phyloP scores from a whole-genome alignment of 92 coral and sea anemone genomes.

The Epizoanthus fatuus region DNA sequence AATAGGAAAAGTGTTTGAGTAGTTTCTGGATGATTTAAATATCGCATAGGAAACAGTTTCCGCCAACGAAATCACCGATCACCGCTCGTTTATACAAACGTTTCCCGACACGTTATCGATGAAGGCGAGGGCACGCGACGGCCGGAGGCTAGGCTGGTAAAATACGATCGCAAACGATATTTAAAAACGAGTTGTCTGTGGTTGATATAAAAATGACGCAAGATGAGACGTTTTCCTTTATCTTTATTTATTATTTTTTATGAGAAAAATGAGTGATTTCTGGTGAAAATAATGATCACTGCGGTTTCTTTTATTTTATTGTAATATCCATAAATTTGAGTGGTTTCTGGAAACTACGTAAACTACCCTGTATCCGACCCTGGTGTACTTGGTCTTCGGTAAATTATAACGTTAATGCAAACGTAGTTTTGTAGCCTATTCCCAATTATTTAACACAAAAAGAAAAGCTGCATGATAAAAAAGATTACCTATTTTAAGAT shows the following conservation, averaged over 20 bases:
- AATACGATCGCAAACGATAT: neutral
- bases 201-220: too few relatives aligned
- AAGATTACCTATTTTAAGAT: too few relatives aligned
- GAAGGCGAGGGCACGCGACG: neutral
- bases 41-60: neutral
- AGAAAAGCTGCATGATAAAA: too few relatives aligned
- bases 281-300: constrained; percentile 11
- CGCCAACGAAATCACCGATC: too few relatives aligned
- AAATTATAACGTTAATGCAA: too few relatives aligned
- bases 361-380: constrained; percentile 56
- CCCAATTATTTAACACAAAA: too few relatives aligned
- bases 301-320: neutral
- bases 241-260: neutral
- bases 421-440: too few relatives aligned
- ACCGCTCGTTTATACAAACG: neutral
- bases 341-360: constrained; percentile 44
- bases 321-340: constrained; percentile 3
- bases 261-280: constrained; percentile 2
- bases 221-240: too few relatives aligned
- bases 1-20: constrained; percentile 41
- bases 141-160: constrained; percentile 13
- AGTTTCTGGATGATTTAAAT: constrained; percentile 32
- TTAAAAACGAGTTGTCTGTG: too few relatives aligned
- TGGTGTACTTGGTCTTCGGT: too few relatives aligned
- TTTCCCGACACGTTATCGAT: constrained; percentile 27